phyloP scores from a whole-genome alignment of 2,888 invertebrate genomes.

The Amphipoea lucens region DNA sequence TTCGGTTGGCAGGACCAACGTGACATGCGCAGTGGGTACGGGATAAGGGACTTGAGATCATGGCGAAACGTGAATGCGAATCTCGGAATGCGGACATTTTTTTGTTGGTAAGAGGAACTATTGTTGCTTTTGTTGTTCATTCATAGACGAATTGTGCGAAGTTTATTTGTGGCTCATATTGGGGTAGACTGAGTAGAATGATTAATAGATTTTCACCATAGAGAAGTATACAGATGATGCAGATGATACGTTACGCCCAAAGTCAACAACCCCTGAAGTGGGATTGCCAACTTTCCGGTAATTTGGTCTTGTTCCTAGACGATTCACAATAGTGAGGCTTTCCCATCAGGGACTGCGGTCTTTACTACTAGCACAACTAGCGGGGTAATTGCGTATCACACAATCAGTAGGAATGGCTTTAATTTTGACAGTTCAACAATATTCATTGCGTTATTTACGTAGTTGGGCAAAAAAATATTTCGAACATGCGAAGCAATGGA shows the following conservation, averaged over 20 bases:
- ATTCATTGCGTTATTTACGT: no score
- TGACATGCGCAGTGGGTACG: slow-evolving; percentile 82
- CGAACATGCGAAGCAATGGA: no score
- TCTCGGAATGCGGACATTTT: slow-evolving; percentile 25
- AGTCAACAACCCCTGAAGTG: slow-evolving; percentile 24
- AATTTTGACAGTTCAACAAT: no score
- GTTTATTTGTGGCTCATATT: neutral
- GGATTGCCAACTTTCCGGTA: slow-evolving; percentile 13
- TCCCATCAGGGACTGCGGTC: no score
- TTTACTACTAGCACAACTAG: no score
- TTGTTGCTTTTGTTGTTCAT: neutral
- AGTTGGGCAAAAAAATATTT: no score
- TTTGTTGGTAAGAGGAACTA: slow-evolving; percentile 3
- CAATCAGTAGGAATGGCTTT: no score
- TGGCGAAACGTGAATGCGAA: slow-evolving; percentile 36
- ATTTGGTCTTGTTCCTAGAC: neutral
- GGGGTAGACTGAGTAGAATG: neutral
- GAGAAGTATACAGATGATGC: neutral
- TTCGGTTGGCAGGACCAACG: slow-evolving; percentile 65
- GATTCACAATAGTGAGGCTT: neutral
- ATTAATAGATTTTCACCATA: neutral
- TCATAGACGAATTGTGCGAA: neutral
- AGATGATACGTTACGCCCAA: neutral
- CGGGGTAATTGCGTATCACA: no score
- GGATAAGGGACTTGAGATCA: slow-evolving; percentile 63